Base-by-base conservation (phyloP, 2,113 vertebrate species). In the Bufo bufo region DNA sequence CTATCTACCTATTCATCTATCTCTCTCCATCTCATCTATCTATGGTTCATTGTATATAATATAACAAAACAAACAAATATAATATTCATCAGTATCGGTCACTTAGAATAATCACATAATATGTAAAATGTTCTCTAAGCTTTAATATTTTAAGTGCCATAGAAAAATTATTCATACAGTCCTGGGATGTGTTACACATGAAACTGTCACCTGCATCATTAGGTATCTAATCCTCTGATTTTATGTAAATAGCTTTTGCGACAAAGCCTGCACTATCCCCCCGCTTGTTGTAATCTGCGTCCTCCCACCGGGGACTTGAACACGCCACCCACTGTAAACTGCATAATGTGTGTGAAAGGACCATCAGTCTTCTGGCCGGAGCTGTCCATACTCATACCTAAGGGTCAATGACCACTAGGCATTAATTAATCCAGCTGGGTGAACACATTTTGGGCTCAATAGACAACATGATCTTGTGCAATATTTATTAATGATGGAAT, bases 361-460 rank as follows among this genome's bases (percentile, higher is more conserved):
- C 93, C 92, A 92, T 95, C 93, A 92, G 90, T 95, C 94, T 93
- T 94, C 90, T 85, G 89, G 90, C 33, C 88, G 82, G 89, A 91
- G 91, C 88, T 90, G 91, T 93, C 93, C 92, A 90, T 49, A 49
- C 89, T 90, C 84, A 89, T 90, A 90, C 92, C 90, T 91, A 94
- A 94, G 95, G 93, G 92, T 95, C 93, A 94, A 93, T 90, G 92
- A 94, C 90, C 91, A 90, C 91, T 92, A 92, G 90, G 90, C 93
- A 91, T 92, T 94, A 95, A 95, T 94, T 94, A 94, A 94, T 95
- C 92, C 93, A 93, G 91, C 91, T 77, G 85, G 92, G 92, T 90
- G 91, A 92, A 92, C 90, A 85, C 90, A 92, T 92, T 90, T 91
- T 90, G 89, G 89, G 90, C 91, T 94, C 94, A 92, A 92, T 91